These are phyloP conservation scores for Macropus fuliginosus DNA, from an alignment of 2,797 vertebrate species.

Conservation along the genomic window DNA sequence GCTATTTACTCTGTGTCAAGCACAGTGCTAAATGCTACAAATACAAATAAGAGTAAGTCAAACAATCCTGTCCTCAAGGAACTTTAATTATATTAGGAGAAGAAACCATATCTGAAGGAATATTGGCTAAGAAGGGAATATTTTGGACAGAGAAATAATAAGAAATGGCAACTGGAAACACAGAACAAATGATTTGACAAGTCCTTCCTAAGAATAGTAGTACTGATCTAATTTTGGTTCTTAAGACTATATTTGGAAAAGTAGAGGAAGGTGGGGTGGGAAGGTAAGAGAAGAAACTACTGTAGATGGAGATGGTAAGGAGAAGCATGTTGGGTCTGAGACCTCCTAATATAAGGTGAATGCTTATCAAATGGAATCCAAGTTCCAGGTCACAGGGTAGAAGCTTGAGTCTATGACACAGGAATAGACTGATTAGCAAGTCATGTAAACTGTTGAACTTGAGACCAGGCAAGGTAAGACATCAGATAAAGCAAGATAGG, in stretches of 20 bases:
- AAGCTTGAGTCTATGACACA: background rate
- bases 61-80: background rate
- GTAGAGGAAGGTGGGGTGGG: no score
- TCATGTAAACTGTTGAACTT: background rate
- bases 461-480: background rate
- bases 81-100: no score
- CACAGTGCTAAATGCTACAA: background rate
- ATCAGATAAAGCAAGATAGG: background rate
- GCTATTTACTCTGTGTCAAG: background rate
- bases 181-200: background rate
- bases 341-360: background rate
- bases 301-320: no score
- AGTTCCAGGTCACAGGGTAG: no score
- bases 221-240: background rate
- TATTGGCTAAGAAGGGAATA: background rate
- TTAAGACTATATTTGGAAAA: background rate
- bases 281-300: background rate
- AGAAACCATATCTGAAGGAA: background rate
- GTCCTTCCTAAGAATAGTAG: background rate
- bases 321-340: background rate
- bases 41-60: background rate
- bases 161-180: background rate
- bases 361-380: no score
- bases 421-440: background rate
- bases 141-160: background rate